Evolutionary conservation across 2,113 vertebrate genomes (phyloP), one percentile per base, ranked within the genome.

Genomic region (Elanoides forficatus): DNA sequence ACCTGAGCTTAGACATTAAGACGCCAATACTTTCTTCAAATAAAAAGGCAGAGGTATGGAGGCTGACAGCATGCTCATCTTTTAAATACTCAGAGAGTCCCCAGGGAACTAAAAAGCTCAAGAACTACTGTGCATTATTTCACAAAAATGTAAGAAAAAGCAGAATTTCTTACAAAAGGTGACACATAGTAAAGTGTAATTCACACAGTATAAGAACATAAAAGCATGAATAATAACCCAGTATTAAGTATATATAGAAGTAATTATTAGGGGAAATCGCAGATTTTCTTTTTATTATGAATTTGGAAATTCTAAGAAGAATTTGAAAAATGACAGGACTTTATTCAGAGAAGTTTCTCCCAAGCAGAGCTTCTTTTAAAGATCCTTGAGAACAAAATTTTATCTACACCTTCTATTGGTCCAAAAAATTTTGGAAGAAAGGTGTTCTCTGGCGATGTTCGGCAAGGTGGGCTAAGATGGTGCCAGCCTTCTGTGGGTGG

Each of bases 201-300:
- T 94, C 59, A 59, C 56, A 81, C 36, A 75, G 40, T 29, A 19
- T n/a, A 95, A 91, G 65, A 89, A 94, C 45, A 95, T 75, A 91
- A 95, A 93, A 90, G 66, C 42, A 96, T 34, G 20, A 90, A 90
- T 92, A 94, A 96, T 88, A 95, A 81, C 55, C 43, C 67, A 65
- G 34, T 26, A 92, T 91, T 86, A 86, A 88, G 40, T 88, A 90
- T 71, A 93, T 83, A 84, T 11, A 72, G 72, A 92, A 82, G 65
- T 78, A 56, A 81, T 88, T 93, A 81, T 92, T 89, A 72, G 15
- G 34, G 56, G 34, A 91, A 93, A 88, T 90, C 0, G 0, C 52
- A 92, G 45, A 73, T 67, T 84, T 91, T 86, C 53, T 91, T 93
- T 92, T 75, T 32, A 68, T 83, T 81, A 75, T 25, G 19, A 48